Percentiles rank a stretch among this genome's conserved stretches.
phyloP scores from a whole-genome alignment of 2,113 vertebrate species.

The Chaenocephalus aceratus region DNA sequence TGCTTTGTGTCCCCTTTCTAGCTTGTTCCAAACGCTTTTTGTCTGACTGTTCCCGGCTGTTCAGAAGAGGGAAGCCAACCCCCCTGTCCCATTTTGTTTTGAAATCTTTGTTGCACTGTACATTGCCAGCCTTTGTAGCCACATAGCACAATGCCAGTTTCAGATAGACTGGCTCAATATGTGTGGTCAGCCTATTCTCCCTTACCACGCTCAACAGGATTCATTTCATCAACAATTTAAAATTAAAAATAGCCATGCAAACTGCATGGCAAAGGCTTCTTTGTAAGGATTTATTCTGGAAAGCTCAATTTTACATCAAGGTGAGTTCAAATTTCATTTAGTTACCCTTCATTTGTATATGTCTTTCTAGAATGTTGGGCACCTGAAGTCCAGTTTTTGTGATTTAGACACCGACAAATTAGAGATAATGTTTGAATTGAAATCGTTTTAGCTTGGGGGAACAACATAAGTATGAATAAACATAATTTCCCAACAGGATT shows the following conservation, averaged over 20 bases:
- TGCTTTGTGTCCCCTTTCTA: constrained; percentile 70
- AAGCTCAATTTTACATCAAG: constrained; percentile 52
- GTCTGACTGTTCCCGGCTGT: constrained; percentile 73
- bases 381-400: constrained; percentile 1
- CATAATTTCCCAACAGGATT: neutral
- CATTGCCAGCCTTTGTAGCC: constrained; percentile 75
- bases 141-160: constrained; percentile 75
- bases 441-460: neutral
- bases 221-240: constrained; percentile 38
- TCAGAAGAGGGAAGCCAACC: constrained; percentile 64
- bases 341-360: neutral
- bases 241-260: constrained; percentile 65
- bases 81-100: constrained; percentile 73
- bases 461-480: neutral
- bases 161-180: constrained; percentile 72
- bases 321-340: constrained; percentile 53
- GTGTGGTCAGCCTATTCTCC: constrained; percentile 74
- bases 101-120: constrained; percentile 80
- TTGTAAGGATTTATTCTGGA: constrained; percentile 54
- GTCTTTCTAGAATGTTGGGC: neutral
- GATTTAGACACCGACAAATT: neutral
- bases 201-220: constrained; percentile 38
- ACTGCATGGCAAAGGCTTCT: constrained; percentile 37
- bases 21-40: constrained; percentile 74
- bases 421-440: neutral